Base-by-base conservation (phyloP, 92 coral and sea anemone species). In the Heteractis magnifica region DNA sequence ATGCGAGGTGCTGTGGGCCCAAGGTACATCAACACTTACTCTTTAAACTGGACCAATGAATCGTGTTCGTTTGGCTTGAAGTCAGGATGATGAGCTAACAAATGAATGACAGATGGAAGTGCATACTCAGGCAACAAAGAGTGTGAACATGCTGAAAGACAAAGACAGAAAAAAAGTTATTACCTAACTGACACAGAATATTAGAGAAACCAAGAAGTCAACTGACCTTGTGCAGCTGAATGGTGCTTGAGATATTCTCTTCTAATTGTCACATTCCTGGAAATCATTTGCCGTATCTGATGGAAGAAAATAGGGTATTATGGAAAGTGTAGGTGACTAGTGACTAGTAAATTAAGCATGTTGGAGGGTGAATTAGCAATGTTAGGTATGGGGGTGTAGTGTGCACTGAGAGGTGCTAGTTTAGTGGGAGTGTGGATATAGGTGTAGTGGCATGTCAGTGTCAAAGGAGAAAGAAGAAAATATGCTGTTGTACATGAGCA, bases 121-220 rank as follows among this genome's bases (percentile, higher is more conserved):
- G 98, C 97, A 53, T 96, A 96, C 87, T 96, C 99, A 10, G 99
- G 99, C 52, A 96, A 82, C 75, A 96, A 84, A 10, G 94, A 85
- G 19, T 94, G 91, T 49, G 96, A 88, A 84, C 90, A 93, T 0
- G 85, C 99, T 96, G 86, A 59, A 91, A 84, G 52, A 72, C 15
- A 80, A 83, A 81, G n/a, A 48, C 50, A 13, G 19, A 50, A 8
- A 49, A 71, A 56, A 18, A n/a, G 72, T 15, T 16, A 34, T 34
- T 34, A 34, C 44, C 44, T 34, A 34, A 34, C 3, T 15, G 82
- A 13, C 10, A 20, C 71, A 49, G 19, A 56, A 52, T 10, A 20
- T 50, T 34, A 34, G 3, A 34, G 44, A 34, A 34, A 34, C 44
- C 44, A 34, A 34, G 44, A 34, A 34, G 44, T 60, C 55, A 1